Conservation (phyloP, 2,888 invertebrate species). For the Allophyes oxyacanthae region DNA sequence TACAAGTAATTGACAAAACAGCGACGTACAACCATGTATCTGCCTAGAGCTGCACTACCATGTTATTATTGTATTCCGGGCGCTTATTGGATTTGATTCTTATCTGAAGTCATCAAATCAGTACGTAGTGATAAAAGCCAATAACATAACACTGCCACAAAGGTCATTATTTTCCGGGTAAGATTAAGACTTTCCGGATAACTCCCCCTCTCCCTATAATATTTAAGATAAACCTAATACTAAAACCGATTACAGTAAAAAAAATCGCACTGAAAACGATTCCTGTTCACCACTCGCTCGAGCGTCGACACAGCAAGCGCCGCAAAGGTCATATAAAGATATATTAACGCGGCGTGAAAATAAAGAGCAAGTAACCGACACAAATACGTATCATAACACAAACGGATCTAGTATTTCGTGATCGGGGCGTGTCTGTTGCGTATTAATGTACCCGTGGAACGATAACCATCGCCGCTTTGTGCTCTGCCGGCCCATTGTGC, state of each 20-base stretch:
- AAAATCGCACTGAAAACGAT: constrained; percentile 49
- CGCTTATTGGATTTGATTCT: neutral
- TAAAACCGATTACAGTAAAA: constrained; percentile 21
- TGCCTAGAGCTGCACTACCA: neutral
- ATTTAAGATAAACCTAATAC: neutral
- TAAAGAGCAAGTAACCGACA: constrained; percentile 69
- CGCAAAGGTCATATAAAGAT: constrained; percentile 53
- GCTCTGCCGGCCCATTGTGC: constrained; percentile 83
- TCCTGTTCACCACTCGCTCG: constrained; percentile 37
- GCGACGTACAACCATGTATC: constrained; percentile 44
- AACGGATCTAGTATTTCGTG: constrained; percentile 86
- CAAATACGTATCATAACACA: constrained; percentile 72
- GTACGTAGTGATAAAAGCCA: too few relatives aligned
- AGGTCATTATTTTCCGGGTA: too few relatives aligned
- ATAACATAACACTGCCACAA: too few relatives aligned
- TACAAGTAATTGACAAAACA: constrained; percentile 63
- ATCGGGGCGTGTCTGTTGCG: constrained; percentile 84
- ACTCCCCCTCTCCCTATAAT: neutral
- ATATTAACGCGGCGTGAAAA: constrained; percentile 73
- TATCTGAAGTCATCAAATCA: too few relatives aligned
- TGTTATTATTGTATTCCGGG: neutral
- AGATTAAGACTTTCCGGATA: too few relatives aligned
- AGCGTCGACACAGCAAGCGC: constrained; percentile 20
- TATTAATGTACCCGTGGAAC: constrained; percentile 80
- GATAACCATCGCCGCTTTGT: constrained; percentile 85